Base-by-base conservation (phyloP, 2,113 vertebrate genomes). In the Toxotes jaculatrix region DNA sequence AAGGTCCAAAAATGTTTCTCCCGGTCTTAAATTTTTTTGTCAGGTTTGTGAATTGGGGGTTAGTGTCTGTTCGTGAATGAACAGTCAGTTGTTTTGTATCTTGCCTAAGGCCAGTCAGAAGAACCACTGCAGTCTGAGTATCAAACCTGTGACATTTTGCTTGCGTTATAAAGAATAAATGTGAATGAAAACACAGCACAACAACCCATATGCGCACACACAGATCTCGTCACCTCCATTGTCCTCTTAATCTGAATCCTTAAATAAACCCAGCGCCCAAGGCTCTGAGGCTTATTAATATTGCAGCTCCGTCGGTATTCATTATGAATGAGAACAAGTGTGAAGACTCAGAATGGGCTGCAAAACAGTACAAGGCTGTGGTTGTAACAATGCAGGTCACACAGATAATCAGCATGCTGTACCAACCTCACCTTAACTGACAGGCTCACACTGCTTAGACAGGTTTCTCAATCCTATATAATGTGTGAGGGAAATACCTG, bases 291-390 rank as follows among this genome's bases (percentile, higher is more conserved):
- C 71, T 85, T 91, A 94, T 95, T 93, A 95, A 95, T 95, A 95
- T 92, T 94, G 88, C 92, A 95, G 76, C 79, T 72, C 74, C 31
- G 43, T 83, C 74, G 42, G 47, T 86, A 95, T 95, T 93, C 86
- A 95, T 94, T 93, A 95, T 95, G 90, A 92, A 95, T 94, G 88
- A 92, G 90, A 95, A 94, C 93, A 93, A 94, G 93, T 94, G 91
- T 92, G 94, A 93, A 91, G 92, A 90, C 78, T 85, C 83, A 53
- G 81, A 93, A 88, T 77, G 65, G 82, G 79, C 85, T 91, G 80
- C 91, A 92, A 93, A 93, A 93, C 90, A 91, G 72, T 76, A 80
- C 78, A 86, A 66, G 81, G 74, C 84, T 73, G 76, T 59, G 77
- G 80, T 77, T 86, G 76, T 79, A 88, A 90, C 91, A 92, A 88